Evolutionary conservation across 2,888 invertebrate species (phyloP).

Genomic region (Cryptocephalus moraei): DNA sequence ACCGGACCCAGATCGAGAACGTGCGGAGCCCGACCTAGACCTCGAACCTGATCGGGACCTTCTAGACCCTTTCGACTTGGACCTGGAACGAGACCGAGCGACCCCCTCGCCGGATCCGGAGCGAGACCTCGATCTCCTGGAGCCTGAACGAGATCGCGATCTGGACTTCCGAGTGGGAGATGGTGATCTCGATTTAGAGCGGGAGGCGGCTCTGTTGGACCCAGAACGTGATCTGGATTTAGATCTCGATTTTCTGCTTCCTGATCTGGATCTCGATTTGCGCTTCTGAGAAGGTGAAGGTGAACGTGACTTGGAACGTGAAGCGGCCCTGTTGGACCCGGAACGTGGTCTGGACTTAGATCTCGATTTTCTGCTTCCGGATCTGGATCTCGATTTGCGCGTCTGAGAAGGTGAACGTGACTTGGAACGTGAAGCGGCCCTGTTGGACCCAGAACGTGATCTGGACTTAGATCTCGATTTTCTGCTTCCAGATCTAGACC

Average conservation of each 20-base stretch:
- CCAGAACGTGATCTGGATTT: constrained; percentile 19
- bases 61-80: constrained; percentile 23
- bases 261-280: constrained; percentile 14
- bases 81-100: constrained; percentile 10
- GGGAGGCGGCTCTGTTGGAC: constrained; percentile 24
- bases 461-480: constrained; percentile 22
- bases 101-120: constrained; percentile 3
- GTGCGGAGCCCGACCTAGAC: constrained; percentile 19
- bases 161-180: constrained; percentile 8
- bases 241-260: constrained; percentile 12
- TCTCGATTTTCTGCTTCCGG: constrained; percentile 19
- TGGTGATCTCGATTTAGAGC: constrained; percentile 15
- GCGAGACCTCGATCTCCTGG: constrained; percentile 11
- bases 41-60: constrained; percentile 26
- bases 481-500: constrained; percentile 14
- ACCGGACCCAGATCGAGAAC: constrained; percentile 26
- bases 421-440: constrained; percentile 20
- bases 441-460: constrained; percentile 25
- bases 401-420: constrained; percentile 17
- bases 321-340: constrained; percentile 17
- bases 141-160: constrained; percentile 5
- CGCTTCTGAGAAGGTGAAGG: neutral
- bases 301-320: constrained; percentile 3
- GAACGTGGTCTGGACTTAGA: constrained; percentile 18
- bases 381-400: constrained; percentile 8